These are phyloP conservation scores for Syrrhaptes paradoxus DNA, from an alignment of 2,113 vertebrate genomes.

Conservation along the genomic window DNA sequence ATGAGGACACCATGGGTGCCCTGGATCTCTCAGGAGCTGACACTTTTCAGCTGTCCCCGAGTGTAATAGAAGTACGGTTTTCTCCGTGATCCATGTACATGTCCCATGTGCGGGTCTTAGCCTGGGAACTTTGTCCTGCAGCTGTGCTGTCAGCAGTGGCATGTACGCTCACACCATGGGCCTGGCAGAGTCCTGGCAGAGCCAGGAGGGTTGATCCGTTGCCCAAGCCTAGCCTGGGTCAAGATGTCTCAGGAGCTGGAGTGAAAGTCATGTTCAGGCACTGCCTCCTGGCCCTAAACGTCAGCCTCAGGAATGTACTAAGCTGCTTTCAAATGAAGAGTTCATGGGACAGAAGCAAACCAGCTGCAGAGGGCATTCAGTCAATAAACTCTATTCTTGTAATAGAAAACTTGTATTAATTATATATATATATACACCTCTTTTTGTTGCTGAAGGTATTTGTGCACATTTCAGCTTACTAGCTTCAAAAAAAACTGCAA, in stretches of 20 bases:
- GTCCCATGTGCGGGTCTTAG: not conserved
- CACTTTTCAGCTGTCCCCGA: not conserved
- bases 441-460: not conserved
- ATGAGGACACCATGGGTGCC: not conserved
- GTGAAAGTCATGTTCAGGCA: not conserved
- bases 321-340: not conserved
- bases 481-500: not conserved
- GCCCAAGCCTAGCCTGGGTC: not conserved
- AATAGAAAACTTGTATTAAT: not conserved
- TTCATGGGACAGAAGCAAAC: not conserved
- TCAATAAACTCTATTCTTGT: not conserved
- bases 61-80: not conserved
- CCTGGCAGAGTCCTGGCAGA: not conserved
- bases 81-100: fast-evolving
- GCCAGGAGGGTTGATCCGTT: not conserved
- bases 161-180: fast-evolving
- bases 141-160: not conserved
- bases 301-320: not conserved
- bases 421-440: not conserved
- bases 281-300: not conserved
- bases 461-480: not conserved
- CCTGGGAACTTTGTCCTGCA: not conserved
- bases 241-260: not conserved
- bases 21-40: not conserved
- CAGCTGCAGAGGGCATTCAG: not conserved